These are phyloP conservation scores for Lasioglossum marginatum DNA, from an alignment of 2,888 invertebrate genomes.

Conservation along the genomic window DNA sequence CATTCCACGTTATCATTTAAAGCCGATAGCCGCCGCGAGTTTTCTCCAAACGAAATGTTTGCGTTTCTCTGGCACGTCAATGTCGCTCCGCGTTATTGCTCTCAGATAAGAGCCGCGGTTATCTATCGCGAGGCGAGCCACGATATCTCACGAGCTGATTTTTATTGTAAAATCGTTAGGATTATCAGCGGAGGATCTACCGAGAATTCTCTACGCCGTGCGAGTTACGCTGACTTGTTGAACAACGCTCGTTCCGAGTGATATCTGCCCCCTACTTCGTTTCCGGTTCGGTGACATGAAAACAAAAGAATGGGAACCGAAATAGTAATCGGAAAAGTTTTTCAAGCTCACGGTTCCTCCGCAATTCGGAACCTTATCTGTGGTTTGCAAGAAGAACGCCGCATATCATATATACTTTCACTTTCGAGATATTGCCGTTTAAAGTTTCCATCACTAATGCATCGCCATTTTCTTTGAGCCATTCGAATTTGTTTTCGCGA, in stretches of 20 bases:
- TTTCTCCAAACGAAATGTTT: slow-evolving; percentile 38
- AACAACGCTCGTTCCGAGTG: not conserved
- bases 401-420: too few relatives aligned
- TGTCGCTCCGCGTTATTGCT: slow-evolving; percentile 54
- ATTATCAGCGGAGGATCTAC: not conserved
- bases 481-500: too few relatives aligned
- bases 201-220: not conserved
- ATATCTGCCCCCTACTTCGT: not conserved
- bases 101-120: slow-evolving; percentile 28
- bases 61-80: slow-evolving; percentile 34
- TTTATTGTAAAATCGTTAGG: slow-evolving; percentile 29
- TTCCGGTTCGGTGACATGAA: not conserved
- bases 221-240: not conserved
- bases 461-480: too few relatives aligned
- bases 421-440: too few relatives aligned
- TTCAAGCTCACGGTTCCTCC: not conserved
- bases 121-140: slow-evolving; percentile 33
- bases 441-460: too few relatives aligned
- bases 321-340: not conserved
- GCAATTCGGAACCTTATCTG: too few relatives aligned
- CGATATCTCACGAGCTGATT: slow-evolving; percentile 34
- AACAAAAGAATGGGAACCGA: not conserved
- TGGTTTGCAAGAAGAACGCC: too few relatives aligned
- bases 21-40: slow-evolving; percentile 39
- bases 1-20: slow-evolving; percentile 69